Evolutionary conservation across 1,140 invertebrate genomes (phyloP).

Genomic region (Octopus bimaculoides): DNA sequence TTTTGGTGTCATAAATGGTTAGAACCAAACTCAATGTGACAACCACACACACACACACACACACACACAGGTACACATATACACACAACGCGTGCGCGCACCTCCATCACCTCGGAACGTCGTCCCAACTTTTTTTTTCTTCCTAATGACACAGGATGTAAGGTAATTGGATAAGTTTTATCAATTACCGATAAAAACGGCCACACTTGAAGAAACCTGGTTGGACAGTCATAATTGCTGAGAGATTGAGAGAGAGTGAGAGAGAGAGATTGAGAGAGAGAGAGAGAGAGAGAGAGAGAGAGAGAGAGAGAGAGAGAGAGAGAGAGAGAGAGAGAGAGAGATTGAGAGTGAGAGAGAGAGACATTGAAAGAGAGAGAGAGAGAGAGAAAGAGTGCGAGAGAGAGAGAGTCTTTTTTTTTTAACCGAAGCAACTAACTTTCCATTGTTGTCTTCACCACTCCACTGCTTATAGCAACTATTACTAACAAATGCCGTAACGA

Average conservation of each 20-base stretch:
- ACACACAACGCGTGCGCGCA: neutral
- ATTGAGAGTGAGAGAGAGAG: conserved; percentile 15
- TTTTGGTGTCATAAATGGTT: too few species aligned
- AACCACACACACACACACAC: too few species aligned
- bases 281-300: conserved; percentile 15
- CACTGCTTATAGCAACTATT: too few species aligned
- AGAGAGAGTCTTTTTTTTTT: neutral
- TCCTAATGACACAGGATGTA: neutral
- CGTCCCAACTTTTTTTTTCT: neutral
- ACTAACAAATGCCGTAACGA: too few species aligned
- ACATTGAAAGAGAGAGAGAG: neutral
- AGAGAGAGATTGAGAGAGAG: conserved; percentile 14
- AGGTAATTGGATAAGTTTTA: neutral
- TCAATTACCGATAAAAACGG: neutral
- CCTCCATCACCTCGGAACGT: neutral
- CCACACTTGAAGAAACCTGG: too few species aligned
- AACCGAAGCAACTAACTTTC: too few species aligned
- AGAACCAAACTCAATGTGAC: too few species aligned
- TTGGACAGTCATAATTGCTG: neutral
- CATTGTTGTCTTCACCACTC: too few species aligned
- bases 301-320: conserved; percentile 15
- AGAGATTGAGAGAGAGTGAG: conserved; percentile 19
- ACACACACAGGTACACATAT: neutral
- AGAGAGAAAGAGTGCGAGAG: neutral
- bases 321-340: conserved; percentile 14